Evolutionary conservation across 1,140 invertebrate species (phyloP).

Genomic region (Bombus impatiens): DNA sequence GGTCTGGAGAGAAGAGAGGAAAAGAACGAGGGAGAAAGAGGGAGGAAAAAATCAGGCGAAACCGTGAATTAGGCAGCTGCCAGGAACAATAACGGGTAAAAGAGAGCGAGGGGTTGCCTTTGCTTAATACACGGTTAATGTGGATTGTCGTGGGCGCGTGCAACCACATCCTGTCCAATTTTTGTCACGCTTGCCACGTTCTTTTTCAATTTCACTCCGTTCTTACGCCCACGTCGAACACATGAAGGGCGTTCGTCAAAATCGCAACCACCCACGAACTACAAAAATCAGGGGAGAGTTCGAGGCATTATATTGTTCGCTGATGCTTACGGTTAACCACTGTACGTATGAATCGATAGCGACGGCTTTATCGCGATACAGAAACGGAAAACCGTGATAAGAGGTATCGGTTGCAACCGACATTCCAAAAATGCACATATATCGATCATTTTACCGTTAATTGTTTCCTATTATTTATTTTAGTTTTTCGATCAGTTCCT

Average conservation of each 20-base stretch:
- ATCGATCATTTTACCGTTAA: background rate
- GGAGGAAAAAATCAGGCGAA: slow-evolving; percentile 33
- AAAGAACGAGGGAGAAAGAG: too few species aligned
- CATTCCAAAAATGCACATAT: too few species aligned
- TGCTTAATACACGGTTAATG: slow-evolving; percentile 57
- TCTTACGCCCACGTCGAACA: slow-evolving; percentile 35
- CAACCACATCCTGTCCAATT: slow-evolving; percentile 56
- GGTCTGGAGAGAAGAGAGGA: background rate
- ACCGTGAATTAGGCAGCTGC: slow-evolving; percentile 64
- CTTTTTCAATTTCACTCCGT: background rate
- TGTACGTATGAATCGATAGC: slow-evolving; percentile 29
- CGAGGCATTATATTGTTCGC: background rate
- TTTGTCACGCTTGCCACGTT: slow-evolving; percentile 48
- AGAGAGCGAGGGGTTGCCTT: slow-evolving; percentile 33
- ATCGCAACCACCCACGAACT: slow-evolving; percentile 48
- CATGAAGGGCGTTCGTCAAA: slow-evolving; percentile 19
- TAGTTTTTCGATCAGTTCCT: accelerated
- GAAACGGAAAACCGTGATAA: background rate
- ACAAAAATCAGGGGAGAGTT: slow-evolving; percentile 28
- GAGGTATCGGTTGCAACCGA: background rate
- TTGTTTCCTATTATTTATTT: background rate
- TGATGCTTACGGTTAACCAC: background rate
- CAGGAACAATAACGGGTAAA: slow-evolving; percentile 31
- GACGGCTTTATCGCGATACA: slow-evolving; percentile 21
- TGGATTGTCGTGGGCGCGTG: slow-evolving; percentile 51